phyloP scores from a whole-genome alignment of 2,888 invertebrate genomes.

The Neoaliturus tenellus region DNA sequence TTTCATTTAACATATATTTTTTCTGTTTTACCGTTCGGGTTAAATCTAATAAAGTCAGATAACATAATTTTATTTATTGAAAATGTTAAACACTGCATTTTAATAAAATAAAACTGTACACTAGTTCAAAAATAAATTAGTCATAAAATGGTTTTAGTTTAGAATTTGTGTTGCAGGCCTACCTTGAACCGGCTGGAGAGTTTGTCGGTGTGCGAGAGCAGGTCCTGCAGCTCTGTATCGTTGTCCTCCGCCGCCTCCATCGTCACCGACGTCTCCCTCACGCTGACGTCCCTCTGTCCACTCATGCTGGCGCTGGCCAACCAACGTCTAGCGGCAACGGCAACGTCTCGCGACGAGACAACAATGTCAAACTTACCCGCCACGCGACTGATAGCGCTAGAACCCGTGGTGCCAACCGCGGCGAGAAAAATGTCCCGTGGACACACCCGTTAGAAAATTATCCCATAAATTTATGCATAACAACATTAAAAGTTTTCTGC shows the following conservation, averaged over 20 bases:
- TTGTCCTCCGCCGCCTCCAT: slow-evolving; percentile 13
- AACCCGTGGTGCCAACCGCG: not conserved
- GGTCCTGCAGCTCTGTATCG: slow-evolving; percentile 52
- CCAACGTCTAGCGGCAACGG: not conserved
- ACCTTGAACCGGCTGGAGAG: slow-evolving; percentile 52
- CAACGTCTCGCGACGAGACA: too few species aligned
- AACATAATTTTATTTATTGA: too few species aligned
- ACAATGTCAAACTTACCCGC: slow-evolving; percentile 34
- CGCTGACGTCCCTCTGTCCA: not conserved
- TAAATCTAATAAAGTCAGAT: too few species aligned
- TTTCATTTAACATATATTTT: too few species aligned
- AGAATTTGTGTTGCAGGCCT: not conserved
- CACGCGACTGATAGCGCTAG: not conserved
- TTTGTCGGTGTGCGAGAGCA: slow-evolving; percentile 48
- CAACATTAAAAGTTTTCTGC: too few species aligned
- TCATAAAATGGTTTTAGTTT: not conserved
- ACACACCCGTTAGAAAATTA: not conserved
- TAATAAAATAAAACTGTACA: too few species aligned
- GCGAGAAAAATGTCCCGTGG: not conserved
- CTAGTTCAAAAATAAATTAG: not conserved
- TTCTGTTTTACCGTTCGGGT: too few species aligned
- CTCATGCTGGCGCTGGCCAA: not conserved
- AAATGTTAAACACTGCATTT: too few species aligned
- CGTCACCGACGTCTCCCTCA: not conserved
- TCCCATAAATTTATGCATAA: too few species aligned